These are phyloP conservation scores for Amblyopsis rosae DNA, from an alignment of 2,113 vertebrate genomes.

Conservation along the genomic window DNA sequence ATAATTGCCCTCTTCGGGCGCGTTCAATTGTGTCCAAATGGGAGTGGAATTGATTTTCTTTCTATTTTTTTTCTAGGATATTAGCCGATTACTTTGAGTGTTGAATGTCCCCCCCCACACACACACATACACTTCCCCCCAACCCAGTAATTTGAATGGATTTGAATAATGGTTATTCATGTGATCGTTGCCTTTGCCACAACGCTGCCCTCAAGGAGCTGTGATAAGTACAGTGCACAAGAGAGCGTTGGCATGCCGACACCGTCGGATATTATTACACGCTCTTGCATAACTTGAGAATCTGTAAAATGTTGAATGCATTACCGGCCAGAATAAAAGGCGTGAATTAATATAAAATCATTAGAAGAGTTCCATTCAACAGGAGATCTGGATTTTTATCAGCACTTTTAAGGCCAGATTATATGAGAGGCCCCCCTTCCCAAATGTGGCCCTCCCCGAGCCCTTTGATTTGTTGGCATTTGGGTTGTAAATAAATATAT, in stretches of 20 bases:
- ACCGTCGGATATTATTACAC: slow-evolving; percentile 35
- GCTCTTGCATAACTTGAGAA: slow-evolving; percentile 43
- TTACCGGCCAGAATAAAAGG: slow-evolving; percentile 34
- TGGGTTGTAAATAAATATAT: slow-evolving; percentile 45
- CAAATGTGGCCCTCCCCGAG: background rate
- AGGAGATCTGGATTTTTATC: slow-evolving; percentile 26
- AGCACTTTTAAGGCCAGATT: no score
- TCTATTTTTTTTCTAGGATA: slow-evolving; percentile 69
- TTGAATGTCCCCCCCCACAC: background rate
- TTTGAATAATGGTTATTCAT: slow-evolving; percentile 83
- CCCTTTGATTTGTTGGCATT: slow-evolving; percentile 29
- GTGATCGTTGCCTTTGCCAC: slow-evolving; percentile 75
- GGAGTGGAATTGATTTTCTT: slow-evolving; percentile 79
- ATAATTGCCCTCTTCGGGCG: slow-evolving; percentile 81
- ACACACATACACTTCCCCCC: background rate
- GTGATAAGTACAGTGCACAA: slow-evolving; percentile 54
- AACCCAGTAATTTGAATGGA: slow-evolving; percentile 73
- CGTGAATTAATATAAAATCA: slow-evolving; percentile 43
- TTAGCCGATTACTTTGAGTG: slow-evolving; percentile 82
- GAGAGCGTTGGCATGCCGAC: slow-evolving; percentile 40
- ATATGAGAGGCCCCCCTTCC: background rate
- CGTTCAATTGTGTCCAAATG: slow-evolving; percentile 80
- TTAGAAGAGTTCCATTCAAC: slow-evolving; percentile 25
- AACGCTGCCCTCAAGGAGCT: slow-evolving; percentile 66
- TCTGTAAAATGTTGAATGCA: slow-evolving; percentile 50